These are phyloP conservation scores for Stomatorhinus ivindoensis DNA, from an alignment of 2,113 vertebrate species.

Conservation along the genomic window DNA sequence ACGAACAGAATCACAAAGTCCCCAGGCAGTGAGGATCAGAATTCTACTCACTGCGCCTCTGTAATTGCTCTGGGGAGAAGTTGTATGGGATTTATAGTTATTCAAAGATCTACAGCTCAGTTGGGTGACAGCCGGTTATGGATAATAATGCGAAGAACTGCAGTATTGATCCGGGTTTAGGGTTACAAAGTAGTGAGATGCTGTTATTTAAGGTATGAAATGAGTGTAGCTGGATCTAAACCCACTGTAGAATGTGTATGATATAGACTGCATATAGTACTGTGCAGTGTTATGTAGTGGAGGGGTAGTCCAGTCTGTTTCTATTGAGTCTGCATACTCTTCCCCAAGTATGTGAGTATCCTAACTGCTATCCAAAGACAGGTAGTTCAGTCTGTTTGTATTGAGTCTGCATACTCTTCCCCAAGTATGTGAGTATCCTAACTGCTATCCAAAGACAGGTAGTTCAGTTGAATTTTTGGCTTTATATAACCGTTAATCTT, in stretches of 20 bases:
- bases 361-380: background rate
- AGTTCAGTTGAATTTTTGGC: background rate
- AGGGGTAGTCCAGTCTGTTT: background rate
- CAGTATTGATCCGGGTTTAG: background rate
- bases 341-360: background rate
- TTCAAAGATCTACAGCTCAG: background rate
- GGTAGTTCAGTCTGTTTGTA: background rate
- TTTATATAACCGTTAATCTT: background rate
- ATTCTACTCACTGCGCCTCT: background rate
- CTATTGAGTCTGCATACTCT: background rate
- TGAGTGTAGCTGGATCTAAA: background rate
- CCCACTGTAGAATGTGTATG: background rate
- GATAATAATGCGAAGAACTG: background rate
- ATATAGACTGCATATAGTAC: background rate
- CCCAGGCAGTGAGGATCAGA: background rate
- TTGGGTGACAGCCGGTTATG: conserved; percentile 4
- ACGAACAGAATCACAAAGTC: background rate
- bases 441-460: background rate
- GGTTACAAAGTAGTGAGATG: background rate
- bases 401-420: background rate
- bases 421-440: background rate
- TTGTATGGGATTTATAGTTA: background rate
- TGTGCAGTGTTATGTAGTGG: background rate
- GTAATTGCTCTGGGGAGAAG: background rate
- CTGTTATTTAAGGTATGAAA: background rate